These are phyloP conservation scores for Thalassarche chlororhynchos DNA, from an alignment of 2,113 vertebrate genomes.

Conservation along the genomic window DNA sequence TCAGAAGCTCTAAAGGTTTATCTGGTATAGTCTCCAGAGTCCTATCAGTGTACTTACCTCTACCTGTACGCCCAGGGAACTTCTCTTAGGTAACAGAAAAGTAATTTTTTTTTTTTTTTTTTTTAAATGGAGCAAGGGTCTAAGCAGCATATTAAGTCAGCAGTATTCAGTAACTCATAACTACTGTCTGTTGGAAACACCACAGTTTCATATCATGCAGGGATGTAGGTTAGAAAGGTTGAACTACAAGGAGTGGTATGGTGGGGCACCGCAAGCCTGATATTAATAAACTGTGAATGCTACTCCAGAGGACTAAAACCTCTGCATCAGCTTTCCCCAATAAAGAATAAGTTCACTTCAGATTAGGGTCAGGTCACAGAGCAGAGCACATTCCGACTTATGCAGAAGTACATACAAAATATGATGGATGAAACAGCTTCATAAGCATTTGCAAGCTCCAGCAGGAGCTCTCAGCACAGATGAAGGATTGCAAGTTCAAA, in stretches of 20 bases:
- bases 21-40: background rate
- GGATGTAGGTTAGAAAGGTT: background rate
- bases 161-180: background rate
- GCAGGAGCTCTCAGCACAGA: background rate
- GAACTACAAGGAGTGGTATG: background rate
- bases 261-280: background rate
- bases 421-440: background rate
- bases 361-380: background rate
- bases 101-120: background rate
- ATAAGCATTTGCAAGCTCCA: background rate
- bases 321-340: background rate
- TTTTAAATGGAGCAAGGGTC: fast-evolving
- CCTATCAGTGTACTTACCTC: background rate
- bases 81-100: background rate
- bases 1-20: background rate
- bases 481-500: background rate
- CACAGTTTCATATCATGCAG: background rate
- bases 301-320: background rate
- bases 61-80: background rate
- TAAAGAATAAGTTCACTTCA: background rate
- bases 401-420: background rate
- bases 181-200: background rate
- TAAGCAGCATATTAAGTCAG: background rate
- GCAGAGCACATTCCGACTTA: background rate
- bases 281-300: background rate